phyloP scores from a whole-genome alignment of 1,140 invertebrate genomes.

The Papilio polyxenes region DNA sequence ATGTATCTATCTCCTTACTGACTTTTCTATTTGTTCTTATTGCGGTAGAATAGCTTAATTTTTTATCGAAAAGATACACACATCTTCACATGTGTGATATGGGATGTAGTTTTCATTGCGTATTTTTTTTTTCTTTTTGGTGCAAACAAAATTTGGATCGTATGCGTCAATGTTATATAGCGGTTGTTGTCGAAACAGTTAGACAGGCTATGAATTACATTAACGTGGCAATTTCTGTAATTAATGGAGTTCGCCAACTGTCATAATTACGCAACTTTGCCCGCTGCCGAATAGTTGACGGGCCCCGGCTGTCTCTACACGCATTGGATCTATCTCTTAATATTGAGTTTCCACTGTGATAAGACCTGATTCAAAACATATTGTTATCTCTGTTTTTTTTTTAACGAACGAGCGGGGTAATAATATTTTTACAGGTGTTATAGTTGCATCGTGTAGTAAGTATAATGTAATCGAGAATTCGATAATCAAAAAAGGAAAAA shows the following conservation, averaged over 20 bases:
- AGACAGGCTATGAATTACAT: slow-evolving; percentile 69
- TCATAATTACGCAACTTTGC: slow-evolving; percentile 61
- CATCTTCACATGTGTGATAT: too few species aligned
- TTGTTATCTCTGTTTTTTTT: too few species aligned
- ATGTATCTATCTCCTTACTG: too few species aligned
- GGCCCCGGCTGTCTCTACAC: slow-evolving; percentile 46
- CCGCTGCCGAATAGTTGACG: slow-evolving; percentile 55
- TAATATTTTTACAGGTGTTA: too few species aligned
- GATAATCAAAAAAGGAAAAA: too few species aligned
- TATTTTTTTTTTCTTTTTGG: too few species aligned
- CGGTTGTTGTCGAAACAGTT: slow-evolving; percentile 53
- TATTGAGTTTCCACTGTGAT: slow-evolving; percentile 21
- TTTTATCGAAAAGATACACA: too few species aligned
- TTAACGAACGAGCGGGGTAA: not conserved
- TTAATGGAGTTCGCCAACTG: slow-evolving; percentile 71
- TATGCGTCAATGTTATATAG: slow-evolving; percentile 27
- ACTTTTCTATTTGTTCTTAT: too few species aligned
- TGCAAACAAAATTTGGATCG: not conserved
- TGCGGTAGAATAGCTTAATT: too few species aligned
- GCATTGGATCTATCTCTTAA: not conserved
- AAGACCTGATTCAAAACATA: not conserved
- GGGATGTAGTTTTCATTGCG: too few species aligned
- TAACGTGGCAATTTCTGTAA: slow-evolving; percentile 69
- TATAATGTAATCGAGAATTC: too few species aligned
- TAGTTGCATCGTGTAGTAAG: too few species aligned